Evolutionary conservation across 1,140 invertebrate genomes (phyloP).

Genomic region (Monochamus saltuarius): DNA sequence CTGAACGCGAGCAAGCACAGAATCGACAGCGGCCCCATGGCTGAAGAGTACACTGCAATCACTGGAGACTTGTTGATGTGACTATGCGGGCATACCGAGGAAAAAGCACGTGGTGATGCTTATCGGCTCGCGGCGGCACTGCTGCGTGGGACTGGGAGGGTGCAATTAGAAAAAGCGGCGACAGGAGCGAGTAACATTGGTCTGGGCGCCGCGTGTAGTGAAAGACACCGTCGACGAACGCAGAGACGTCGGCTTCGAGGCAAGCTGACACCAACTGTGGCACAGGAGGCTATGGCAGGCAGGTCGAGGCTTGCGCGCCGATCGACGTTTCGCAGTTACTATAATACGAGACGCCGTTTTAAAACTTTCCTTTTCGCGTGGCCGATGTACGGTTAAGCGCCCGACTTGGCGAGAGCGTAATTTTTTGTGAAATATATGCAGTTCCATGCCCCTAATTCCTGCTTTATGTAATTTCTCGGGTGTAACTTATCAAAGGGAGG

Average conservation of each 20-base stretch:
- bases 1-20: conserved; percentile 17
- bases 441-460: conserved; percentile 5
- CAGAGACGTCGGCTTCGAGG: conserved; percentile 33
- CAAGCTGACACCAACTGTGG: conserved; percentile 38
- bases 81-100: conserved; percentile 10
- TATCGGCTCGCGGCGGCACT: not conserved
- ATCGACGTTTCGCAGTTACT: conserved; percentile 15
- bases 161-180: not conserved
- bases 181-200: conserved; percentile 4
- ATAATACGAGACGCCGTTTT: conserved; percentile 1
- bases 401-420: not conserved
- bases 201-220: conserved; percentile 1
- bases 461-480: conserved; percentile 5
- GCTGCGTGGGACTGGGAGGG: not conserved
- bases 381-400: not conserved
- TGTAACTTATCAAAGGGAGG: conserved; percentile 3
- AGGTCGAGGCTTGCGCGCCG: conserved; percentile 33
- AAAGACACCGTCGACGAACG: conserved; percentile 4
- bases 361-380: conserved; percentile 14
- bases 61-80: conserved; percentile 1
- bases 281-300: conserved; percentile 23
- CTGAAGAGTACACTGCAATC: not conserved
- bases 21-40: conserved; percentile 24
- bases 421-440: conserved; percentile 14
- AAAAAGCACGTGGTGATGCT: too few relatives aligned